Conservation (phyloP, 2,888 invertebrate species). For the Oasisia sp. region DNA sequence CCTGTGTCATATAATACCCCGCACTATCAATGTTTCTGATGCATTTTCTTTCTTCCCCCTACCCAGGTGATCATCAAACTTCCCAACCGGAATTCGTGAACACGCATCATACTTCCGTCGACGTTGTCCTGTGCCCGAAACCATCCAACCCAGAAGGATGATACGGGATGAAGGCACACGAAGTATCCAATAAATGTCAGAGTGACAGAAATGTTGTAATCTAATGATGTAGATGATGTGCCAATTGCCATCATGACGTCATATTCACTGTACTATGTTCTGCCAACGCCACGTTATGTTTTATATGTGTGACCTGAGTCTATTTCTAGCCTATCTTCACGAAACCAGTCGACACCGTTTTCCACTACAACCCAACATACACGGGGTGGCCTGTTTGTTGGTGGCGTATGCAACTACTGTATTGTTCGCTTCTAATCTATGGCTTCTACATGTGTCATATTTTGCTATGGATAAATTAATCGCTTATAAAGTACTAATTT, state of each 20-base stretch:
- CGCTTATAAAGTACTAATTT: too few relatives aligned
- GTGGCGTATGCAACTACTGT: too few relatives aligned
- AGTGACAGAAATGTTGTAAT: neutral
- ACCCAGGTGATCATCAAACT: neutral
- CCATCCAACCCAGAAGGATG: neutral
- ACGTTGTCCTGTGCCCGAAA: neutral
- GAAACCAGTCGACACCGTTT: too few relatives aligned
- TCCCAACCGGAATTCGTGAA: neutral
- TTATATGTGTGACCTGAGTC: too few relatives aligned
- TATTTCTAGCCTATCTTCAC: too few relatives aligned
- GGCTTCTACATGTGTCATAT: too few relatives aligned
- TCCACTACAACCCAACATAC: too few relatives aligned
- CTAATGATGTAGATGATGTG: neutral
- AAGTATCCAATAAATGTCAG: neutral
- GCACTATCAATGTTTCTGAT: neutral
- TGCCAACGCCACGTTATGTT: too few relatives aligned
- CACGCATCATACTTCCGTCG: neutral
- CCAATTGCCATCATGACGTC: neutral
- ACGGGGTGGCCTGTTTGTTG: too few relatives aligned
- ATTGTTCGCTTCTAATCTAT: too few relatives aligned
- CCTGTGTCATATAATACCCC: neutral
- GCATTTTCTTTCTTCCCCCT: neutral
- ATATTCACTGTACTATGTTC: neutral
- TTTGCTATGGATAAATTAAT: too few relatives aligned
- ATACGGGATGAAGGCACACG: neutral